Conservation (phyloP, 30 jellyfish, hydroid and myxozoan genomes). For the Pseudorhiza aurosa region DNA sequence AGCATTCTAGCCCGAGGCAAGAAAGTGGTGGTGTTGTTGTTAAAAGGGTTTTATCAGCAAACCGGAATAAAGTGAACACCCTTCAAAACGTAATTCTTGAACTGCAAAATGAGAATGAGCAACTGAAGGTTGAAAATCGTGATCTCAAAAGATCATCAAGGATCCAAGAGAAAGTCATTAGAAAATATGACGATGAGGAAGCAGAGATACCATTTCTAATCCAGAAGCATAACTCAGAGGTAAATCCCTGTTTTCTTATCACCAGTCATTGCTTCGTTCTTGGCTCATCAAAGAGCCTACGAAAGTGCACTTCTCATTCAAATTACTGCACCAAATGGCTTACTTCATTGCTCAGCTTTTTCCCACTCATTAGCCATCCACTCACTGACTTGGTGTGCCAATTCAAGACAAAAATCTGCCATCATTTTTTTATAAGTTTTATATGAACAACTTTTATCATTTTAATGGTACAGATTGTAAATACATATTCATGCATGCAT, state of each 20-base stretch:
- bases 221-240: conserved; percentile 87
- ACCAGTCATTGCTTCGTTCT: too few relatives aligned
- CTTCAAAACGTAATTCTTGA: conserved; percentile 84
- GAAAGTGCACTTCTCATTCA: too few relatives aligned
- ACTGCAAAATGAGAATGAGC: conserved; percentile 75
- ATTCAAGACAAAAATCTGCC: too few relatives aligned
- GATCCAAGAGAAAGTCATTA: conserved; percentile 83
- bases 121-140: conserved; percentile 75
- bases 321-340: background rate
- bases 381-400: too few relatives aligned
- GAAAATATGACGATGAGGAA: conserved; percentile 82
- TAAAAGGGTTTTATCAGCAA: conserved; percentile 89
- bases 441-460: too few relatives aligned
- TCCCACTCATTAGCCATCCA: too few relatives aligned
- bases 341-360: too few relatives aligned
- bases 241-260: too few relatives aligned
- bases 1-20: conserved; percentile 3
- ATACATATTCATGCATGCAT: too few relatives aligned
- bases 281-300: too few relatives aligned
- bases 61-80: conserved; percentile 74
- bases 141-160: conserved; percentile 86
- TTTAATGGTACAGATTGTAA: too few relatives aligned
- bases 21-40: conserved; percentile 50
- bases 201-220: conserved; percentile 88
- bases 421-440: too few relatives aligned